These are phyloP conservation scores for Aegithalos caudatus DNA, from an alignment of 2,113 vertebrate genomes.

Conservation along the genomic window DNA sequence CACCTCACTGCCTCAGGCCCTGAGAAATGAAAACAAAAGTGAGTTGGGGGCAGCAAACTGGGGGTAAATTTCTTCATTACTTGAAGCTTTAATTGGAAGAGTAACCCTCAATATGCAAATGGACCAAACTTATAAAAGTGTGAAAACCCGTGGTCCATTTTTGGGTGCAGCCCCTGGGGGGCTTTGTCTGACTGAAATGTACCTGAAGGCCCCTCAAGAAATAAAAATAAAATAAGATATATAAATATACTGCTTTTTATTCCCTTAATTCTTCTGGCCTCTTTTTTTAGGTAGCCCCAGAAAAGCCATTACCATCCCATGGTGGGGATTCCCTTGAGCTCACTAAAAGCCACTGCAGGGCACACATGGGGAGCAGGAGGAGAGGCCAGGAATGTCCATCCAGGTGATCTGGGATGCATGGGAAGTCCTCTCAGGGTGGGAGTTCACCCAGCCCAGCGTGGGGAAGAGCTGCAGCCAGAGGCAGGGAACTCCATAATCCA, in stretches of 20 bases:
- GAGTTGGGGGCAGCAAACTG: too few relatives aligned
- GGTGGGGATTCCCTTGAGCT: neutral
- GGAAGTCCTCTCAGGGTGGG: accelerated
- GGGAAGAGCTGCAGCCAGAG: neutral
- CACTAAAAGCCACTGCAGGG: neutral
- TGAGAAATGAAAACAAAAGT: neutral
- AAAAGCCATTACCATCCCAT: accelerated
- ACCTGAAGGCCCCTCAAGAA: neutral
- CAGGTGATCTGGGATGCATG: accelerated
- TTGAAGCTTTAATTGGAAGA: neutral
- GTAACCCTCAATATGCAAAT: neutral
- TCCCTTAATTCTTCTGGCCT: neutral
- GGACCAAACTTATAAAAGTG: neutral
- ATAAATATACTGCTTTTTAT: neutral
- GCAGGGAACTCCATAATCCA: neutral
- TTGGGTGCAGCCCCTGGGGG: neutral
- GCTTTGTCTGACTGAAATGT: neutral
- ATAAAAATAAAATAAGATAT: neutral
- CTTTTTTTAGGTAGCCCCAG: neutral
- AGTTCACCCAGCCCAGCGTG: neutral
- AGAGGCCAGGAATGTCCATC: neutral
- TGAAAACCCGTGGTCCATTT: neutral
- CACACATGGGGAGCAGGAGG: neutral
- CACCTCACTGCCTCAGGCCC: neutral
- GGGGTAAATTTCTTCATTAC: neutral